Evolutionary conservation across 2,797 vertebrate species (phyloP), one percentile per base, ranked within the genome.

Genomic region (Emys orbicularis): DNA sequence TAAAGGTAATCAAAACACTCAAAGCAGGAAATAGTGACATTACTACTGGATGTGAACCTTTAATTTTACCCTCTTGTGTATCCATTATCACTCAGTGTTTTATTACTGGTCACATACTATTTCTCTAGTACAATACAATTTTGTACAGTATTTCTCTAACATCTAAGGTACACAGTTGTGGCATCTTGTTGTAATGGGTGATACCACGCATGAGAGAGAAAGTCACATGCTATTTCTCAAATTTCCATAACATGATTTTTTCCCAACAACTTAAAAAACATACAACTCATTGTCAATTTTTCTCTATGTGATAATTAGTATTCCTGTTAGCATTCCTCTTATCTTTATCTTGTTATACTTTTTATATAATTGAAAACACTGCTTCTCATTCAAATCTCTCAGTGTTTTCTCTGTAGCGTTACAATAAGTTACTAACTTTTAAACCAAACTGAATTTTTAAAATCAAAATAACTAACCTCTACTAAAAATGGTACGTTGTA

Each of bases 361-460:
- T 92, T 95, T 83, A 72, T 72, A 19, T 90, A 96, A 95, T 9
- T 74, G 44, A 95, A 95, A 97, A 83, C 91, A 89, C 92, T 96
- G 80, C 95, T 95, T 96, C 83, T 96, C 95, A 94, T 90, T 96
- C 96, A 96, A 47, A 96, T 95, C 95, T 95, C 88, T 84, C 81
- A 95, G 84, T 95, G 68, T 96, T 80, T 61, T 94, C 96, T 84
- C 31, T 95, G 15, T 56, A 81, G 27, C 41, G 5, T 59, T 29
- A 59, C 57, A 56, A 44, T 79, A 94, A 96, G 21, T 54, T 95
- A 13, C 91, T 96, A 89, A 96, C 94, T 96, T 96, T 92, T 84
- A 96, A 95, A 96, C 94, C 76, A 84, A 96, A 94, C 87, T 91
- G 79, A 2, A 3, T 54, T 95, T 95, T 91, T 0, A 12, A 95